These are phyloP conservation scores for Enteromius thamalakanensis DNA, from an alignment of 2,797 vertebrate genomes.

Conservation along the genomic window DNA sequence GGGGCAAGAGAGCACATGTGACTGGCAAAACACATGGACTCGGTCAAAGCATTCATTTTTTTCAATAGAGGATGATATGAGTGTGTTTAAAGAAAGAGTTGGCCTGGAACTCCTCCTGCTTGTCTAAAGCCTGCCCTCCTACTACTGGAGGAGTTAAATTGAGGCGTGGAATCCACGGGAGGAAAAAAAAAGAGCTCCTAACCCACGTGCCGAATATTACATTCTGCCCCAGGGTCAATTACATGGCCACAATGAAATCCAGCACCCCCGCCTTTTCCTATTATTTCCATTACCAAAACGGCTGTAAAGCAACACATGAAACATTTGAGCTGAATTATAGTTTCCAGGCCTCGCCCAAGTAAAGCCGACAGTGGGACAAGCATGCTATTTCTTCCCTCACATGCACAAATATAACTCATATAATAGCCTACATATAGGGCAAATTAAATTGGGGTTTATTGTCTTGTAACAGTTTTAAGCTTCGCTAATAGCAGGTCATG, in stretches of 20 bases:
- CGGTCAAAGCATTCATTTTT: conserved; percentile 61
- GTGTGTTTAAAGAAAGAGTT: conserved; percentile 66
- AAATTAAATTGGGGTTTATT: not conserved
- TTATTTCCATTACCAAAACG: conserved; percentile 71
- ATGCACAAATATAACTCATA: conserved; percentile 33
- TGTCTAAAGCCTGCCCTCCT: conserved; percentile 39
- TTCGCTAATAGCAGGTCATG: conserved; percentile 1
- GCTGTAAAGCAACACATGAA: conserved; percentile 68
- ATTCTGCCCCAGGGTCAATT: conserved; percentile 60
- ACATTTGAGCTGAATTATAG: conserved; percentile 63
- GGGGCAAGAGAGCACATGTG: conserved; percentile 76
- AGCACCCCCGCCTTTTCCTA: conserved; percentile 52
- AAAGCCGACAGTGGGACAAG: conserved; percentile 37
- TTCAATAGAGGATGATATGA: conserved; percentile 58
- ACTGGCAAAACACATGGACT: conserved; percentile 75
- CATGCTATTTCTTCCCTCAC: conserved; percentile 29
- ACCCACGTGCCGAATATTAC: conserved; percentile 62
- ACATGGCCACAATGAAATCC: conserved; percentile 57
- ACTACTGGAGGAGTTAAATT: conserved; percentile 61
- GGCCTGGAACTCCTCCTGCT: conserved; percentile 59
- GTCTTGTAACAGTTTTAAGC: conserved; percentile 1
- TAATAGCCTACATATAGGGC: conserved; percentile 30
- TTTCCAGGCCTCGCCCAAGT: conserved; percentile 66
- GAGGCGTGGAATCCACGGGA: conserved; percentile 57
- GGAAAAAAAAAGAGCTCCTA: conserved; percentile 26